Base-by-base conservation (phyloP, 2,113 vertebrate species). In the Vidua macroura region DNA sequence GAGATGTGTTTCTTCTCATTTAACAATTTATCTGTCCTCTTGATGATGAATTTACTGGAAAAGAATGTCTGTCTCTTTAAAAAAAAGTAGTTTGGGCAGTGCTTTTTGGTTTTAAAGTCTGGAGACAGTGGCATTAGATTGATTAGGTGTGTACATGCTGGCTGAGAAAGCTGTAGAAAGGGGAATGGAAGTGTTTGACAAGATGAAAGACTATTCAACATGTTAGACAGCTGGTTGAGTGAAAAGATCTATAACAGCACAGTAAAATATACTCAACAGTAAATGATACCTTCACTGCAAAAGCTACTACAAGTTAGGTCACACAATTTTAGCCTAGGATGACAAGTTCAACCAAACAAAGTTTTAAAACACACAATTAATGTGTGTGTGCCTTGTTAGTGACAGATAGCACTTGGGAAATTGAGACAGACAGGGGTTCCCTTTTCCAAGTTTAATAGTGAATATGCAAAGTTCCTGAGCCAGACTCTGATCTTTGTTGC, bases 71-170 rank as follows among this genome's bases (percentile, higher is more conserved):
- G 91, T 93, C 95, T 97, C 97, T 97, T 98, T 98, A 98, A 97
- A 97, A 35, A 35, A 96, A 95, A 97, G 95, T 83, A 89, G 95
- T 84, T 74, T 95, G 97, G 96, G 94, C 97, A 91, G 92, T 78
- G 95, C 76, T 95, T 97, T 95, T 72, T 97, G 97, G 95, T 92
- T 97, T 95, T 95, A 80, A 98, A 97, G 98, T 96, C 96, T 98
- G 98, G 96, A 98, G 98, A 98, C 98, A 97, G 98, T 97, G 98
- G 98, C 97, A 95, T 92, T 97, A 98, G 97, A 98, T 98, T 98
- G 98, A 98, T 98, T 98, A 98, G 97, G 98, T 97, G 95, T 97
- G 97, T 98, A 96, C 96, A 97, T 95, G 97, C 96, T 98, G 97
- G 95, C 98, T 98, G 97, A 97, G 96, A 98, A 98, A 96, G 96